These are phyloP conservation scores for Indri indri DNA, from an alignment of 2,113 vertebrate species.

Conservation along the genomic window DNA sequence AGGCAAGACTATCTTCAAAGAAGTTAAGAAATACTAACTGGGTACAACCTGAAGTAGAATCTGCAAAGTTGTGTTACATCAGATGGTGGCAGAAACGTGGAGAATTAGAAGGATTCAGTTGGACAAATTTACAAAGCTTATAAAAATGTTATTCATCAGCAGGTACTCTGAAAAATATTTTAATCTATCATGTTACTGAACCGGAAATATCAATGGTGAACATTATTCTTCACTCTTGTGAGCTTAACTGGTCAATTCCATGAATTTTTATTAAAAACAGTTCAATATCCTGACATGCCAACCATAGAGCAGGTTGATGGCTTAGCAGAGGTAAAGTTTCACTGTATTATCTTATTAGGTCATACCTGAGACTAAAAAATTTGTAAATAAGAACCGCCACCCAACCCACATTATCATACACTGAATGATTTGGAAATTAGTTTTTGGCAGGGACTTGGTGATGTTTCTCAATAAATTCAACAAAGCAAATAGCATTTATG, in stretches of 20 bases:
- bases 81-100: not conserved
- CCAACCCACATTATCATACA: not conserved
- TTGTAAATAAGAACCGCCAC: not conserved
- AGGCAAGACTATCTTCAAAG: not conserved
- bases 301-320: not conserved
- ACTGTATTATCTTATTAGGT: not conserved
- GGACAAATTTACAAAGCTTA: not conserved
- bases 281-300: not conserved
- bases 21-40: not conserved
- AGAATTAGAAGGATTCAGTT: not conserved
- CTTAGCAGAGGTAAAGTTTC: not conserved
- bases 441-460: not conserved
- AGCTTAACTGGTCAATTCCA: not conserved
- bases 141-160: not conserved
- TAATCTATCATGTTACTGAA: not conserved
- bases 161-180: not conserved
- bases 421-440: not conserved
- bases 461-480: constrained; percentile 6
- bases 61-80: not conserved
- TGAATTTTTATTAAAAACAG: not conserved
- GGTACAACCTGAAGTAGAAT: not conserved
- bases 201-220: not conserved
- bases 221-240: not conserved
- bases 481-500: not conserved
- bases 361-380: not conserved